Conservation (phyloP, 2,113 vertebrate species). For the Phodopus roborovskii region DNA sequence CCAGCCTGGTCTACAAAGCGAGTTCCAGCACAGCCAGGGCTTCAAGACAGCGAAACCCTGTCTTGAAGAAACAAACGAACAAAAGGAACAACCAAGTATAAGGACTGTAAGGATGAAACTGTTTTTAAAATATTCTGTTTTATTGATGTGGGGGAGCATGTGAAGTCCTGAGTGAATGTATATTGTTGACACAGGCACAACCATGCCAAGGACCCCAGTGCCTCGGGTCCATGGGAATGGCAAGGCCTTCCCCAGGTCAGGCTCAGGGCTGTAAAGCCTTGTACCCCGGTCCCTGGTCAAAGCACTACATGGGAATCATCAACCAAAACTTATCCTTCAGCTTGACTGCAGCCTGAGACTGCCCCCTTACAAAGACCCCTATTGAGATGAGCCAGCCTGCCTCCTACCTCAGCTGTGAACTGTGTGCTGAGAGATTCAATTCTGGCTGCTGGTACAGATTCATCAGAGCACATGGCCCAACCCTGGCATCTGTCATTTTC, state of each 20-base stretch:
- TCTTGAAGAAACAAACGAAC: neutral
- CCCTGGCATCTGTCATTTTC: neutral
- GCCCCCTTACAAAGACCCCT: neutral
- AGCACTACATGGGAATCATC: neutral
- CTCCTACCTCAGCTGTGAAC: neutral
- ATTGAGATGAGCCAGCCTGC: neutral
- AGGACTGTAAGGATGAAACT: neutral
- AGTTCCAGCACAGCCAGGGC: neutral
- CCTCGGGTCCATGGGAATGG: neutral
- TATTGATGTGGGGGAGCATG: neutral
- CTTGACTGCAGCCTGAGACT: neutral
- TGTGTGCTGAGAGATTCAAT: neutral
- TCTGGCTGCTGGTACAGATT: too few relatives aligned
- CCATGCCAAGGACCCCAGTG: neutral
- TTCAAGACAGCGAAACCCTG: neutral
- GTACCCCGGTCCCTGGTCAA: neutral
- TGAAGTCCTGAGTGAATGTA: too few relatives aligned
- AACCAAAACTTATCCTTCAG: neutral
- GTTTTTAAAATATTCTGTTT: neutral
- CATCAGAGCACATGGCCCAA: neutral
- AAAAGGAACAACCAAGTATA: neutral
- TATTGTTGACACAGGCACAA: neutral
- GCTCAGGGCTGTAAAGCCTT: neutral
- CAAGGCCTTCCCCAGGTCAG: neutral
- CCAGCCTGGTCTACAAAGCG: neutral